Evolutionary conservation across 1,140 invertebrate genomes (phyloP).

Genomic region (Pseudomyrmex pallidus): DNA sequence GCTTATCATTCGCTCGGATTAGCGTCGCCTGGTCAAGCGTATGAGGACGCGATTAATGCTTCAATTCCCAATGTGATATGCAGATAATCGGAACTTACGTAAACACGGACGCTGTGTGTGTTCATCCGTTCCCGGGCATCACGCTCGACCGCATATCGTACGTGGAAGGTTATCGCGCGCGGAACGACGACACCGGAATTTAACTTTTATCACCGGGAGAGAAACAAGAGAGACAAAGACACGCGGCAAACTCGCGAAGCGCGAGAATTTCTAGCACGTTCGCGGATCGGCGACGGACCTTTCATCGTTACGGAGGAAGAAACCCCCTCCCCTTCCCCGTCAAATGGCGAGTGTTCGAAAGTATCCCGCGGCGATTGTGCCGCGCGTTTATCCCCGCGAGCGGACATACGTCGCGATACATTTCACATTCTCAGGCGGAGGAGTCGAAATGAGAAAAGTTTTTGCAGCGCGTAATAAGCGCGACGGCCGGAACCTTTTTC

Average conservation of each 20-base stretch:
- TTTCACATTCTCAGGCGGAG: conserved; percentile 65
- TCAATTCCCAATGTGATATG: conserved; percentile 41
- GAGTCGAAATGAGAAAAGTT: conserved; percentile 81
- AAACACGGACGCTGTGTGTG: neutral
- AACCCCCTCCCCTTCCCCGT: neutral
- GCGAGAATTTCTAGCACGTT: neutral
- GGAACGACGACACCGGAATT: neutral
- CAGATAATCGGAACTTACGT: conserved; percentile 54
- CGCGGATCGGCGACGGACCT: neutral
- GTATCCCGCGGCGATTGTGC: conserved; percentile 18
- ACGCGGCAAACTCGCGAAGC: neutral
- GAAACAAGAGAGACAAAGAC: neutral
- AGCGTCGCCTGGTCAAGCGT: conserved; percentile 22
- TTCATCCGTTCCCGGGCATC: neutral
- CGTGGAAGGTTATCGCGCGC: conserved; percentile 12
- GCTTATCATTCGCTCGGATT: conserved; percentile 46
- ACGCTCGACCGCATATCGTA: conserved; percentile 18
- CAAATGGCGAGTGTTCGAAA: conserved; percentile 18
- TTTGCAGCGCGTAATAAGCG: conserved; percentile 77
- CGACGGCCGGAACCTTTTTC: conserved; percentile 53
- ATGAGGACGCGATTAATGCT: conserved; percentile 40
- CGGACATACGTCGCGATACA: conserved; percentile 64
- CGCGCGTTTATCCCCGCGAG: conserved; percentile 28
- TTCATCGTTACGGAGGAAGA: neutral
- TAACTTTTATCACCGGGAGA: neutral